These are phyloP conservation scores for Psittacula derbiana DNA, from an alignment of 2,797 vertebrate genomes.

Conservation along the genomic window DNA sequence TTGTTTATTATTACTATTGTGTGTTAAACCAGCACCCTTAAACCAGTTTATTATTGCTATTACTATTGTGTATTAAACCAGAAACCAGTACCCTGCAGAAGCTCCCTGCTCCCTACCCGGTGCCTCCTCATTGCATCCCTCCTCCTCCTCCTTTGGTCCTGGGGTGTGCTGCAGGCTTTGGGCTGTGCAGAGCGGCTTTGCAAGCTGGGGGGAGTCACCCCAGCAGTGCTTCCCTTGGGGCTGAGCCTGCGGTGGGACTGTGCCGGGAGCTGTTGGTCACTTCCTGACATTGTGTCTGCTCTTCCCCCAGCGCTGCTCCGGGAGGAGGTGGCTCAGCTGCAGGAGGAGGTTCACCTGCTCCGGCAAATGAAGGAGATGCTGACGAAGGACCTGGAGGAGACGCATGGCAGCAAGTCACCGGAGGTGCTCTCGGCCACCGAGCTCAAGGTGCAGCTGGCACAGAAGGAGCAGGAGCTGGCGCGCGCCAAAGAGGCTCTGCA, in stretches of 20 bases:
- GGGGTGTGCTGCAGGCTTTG: background rate
- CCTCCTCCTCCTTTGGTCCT: fast-evolving
- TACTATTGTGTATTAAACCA: background rate
- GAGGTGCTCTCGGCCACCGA: slow-evolving; percentile 93
- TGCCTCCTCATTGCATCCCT: background rate
- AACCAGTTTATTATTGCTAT: background rate
- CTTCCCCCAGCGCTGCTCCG: slow-evolving; percentile 87
- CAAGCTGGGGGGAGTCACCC: background rate
- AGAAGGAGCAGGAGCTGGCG: slow-evolving; percentile 94
- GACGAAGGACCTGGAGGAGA: slow-evolving; percentile 93
- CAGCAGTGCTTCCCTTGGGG: background rate
- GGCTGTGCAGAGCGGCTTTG: background rate
- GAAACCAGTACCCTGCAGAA: background rate
- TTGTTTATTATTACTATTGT: background rate
- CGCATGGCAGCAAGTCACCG: slow-evolving; percentile 86
- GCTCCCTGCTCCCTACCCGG: background rate
- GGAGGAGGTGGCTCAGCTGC: slow-evolving; percentile 94
- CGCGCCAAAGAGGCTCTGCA: slow-evolving; percentile 95
- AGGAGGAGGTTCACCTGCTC: slow-evolving; percentile 94
- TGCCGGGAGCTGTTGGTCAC: background rate
- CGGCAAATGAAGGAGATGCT: slow-evolving; percentile 98
- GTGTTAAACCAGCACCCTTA: background rate
- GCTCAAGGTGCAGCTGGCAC: slow-evolving; percentile 92
- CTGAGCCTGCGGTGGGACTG: background rate
- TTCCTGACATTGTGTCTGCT: slow-evolving; percentile 42